Percentiles rank a stretch among this genome's conserved stretches.
These are phyloP conservation scores for Drosophila neocordata DNA, from an alignment of 1,140 invertebrate species.

Conservation along the genomic window DNA sequence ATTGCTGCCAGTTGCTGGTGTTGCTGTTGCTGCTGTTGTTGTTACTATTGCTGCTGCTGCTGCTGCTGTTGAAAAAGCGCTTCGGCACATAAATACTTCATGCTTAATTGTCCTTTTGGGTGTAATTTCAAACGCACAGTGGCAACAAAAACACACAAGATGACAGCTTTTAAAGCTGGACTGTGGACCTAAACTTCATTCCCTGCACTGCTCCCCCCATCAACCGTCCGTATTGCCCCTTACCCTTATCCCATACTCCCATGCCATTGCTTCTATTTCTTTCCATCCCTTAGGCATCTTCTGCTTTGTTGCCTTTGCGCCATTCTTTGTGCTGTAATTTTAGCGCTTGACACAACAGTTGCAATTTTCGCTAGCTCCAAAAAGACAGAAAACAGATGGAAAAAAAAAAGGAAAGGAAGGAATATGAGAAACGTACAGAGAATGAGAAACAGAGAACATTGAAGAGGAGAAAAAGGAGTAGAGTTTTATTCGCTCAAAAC, in stretches of 20 bases:
- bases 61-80: conserved; percentile 29
- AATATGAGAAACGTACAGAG: not conserved
- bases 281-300: conserved; percentile 31
- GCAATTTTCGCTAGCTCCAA: conserved; percentile 43
- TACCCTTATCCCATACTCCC: not conserved
- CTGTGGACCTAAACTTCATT: conserved; percentile 36
- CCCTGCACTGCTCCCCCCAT: not conserved
- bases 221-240: not conserved
- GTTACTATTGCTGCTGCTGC: conserved; percentile 14
- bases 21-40: conserved; percentile 38
- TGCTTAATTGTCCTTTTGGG: conserved; percentile 81
- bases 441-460: conserved; percentile 2
- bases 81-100: conserved; percentile 79
- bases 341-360: conserved; percentile 64
- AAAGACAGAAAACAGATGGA: not conserved
- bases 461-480: not conserved
- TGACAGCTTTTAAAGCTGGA: conserved; percentile 65
- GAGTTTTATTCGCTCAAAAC: conserved; percentile 2
- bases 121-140: conserved; percentile 79
- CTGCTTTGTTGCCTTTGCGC: conserved; percentile 58
- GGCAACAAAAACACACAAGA: conserved; percentile 54
- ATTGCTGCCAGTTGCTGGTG: conserved; percentile 61
- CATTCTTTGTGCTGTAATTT: conserved; percentile 52
- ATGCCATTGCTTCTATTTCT: too few relatives aligned
- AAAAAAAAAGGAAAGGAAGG: not conserved